These are phyloP conservation scores for Euthynnus affinis DNA, from an alignment of 2,797 vertebrate species.

Conservation along the genomic window DNA sequence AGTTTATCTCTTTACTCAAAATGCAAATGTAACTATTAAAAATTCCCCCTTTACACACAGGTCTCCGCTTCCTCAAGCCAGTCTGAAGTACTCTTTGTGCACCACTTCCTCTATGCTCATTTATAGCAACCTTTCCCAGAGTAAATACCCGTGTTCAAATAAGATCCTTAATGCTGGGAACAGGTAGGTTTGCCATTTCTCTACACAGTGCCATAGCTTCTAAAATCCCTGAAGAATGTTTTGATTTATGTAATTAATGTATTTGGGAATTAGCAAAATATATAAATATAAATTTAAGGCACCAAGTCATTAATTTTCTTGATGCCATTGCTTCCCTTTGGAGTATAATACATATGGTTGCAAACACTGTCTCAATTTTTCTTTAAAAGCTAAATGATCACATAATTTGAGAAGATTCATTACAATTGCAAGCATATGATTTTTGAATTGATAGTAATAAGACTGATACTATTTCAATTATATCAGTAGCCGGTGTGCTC, in stretches of 20 bases:
- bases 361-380: slow-evolving; percentile 33
- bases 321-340: slow-evolving; percentile 57
- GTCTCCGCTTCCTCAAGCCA: slow-evolving; percentile 69
- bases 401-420: slow-evolving; percentile 41
- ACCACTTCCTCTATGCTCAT: slow-evolving; percentile 78
- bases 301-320: slow-evolving; percentile 62
- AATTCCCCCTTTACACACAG: slow-evolving; percentile 47
- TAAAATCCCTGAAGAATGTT: slow-evolving; percentile 50
- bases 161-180: slow-evolving; percentile 66
- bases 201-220: slow-evolving; percentile 45
- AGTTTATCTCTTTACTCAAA: slow-evolving; percentile 34
- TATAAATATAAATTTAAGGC: slow-evolving; percentile 44
- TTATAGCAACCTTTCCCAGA: slow-evolving; percentile 80
- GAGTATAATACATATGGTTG: slow-evolving; percentile 59
- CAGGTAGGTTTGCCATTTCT: slow-evolving; percentile 59
- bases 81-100: slow-evolving; percentile 76
- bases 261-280: slow-evolving; percentile 59
- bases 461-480: slow-evolving; percentile 9
- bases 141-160: slow-evolving; percentile 83
- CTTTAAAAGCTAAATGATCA: slow-evolving; percentile 41
- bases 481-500: slow-evolving; percentile 17
- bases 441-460: slow-evolving; percentile 4
- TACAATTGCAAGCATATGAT: neutral
- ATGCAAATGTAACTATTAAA: slow-evolving; percentile 48
- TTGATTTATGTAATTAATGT: slow-evolving; percentile 68